phyloP scores from a whole-genome alignment of 2,797 vertebrate species.

The Loris lydekkerianus region DNA sequence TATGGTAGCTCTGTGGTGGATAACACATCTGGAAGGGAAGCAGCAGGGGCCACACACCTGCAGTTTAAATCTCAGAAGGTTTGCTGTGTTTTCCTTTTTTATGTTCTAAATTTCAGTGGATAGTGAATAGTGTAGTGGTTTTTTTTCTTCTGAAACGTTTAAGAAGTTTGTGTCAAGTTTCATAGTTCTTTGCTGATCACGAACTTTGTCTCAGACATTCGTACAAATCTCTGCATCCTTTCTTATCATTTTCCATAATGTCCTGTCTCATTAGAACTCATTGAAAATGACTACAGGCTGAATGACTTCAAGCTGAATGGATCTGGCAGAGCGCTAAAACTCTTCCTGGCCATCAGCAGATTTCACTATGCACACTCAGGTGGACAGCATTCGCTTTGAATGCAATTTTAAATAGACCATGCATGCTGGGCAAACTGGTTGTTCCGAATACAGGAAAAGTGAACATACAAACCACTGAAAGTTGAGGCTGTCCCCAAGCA shows the following conservation, averaged over 20 bases:
- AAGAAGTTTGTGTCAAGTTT: constrained; percentile 13
- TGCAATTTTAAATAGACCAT: constrained; percentile 44
- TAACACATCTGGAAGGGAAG: constrained; percentile 54
- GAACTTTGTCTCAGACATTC: background rate
- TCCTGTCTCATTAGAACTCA: constrained; percentile 26
- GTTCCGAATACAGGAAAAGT: constrained; percentile 12
- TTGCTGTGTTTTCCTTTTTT: background rate
- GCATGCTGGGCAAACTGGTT: background rate
- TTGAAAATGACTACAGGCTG: constrained; percentile 3
- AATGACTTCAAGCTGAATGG: background rate
- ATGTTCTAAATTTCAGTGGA: background rate
- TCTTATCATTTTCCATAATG: constrained; percentile 30
- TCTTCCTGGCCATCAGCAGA: constrained; percentile 46
- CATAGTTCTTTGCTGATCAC: background rate
- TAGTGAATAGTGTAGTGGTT: background rate
- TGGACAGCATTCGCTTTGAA: constrained; percentile 52
- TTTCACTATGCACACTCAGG: background rate
- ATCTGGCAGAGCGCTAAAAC: background rate
- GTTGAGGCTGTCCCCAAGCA: background rate
- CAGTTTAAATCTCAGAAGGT: constrained; percentile 29
- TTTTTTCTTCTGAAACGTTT: background rate
- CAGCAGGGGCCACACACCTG: constrained; percentile 39
- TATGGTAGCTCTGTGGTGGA: constrained; percentile 67
- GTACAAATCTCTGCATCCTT: background rate
- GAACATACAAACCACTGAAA: background rate